Conservation (phyloP, 2,113 vertebrate species). For the Dipodomys merriami region DNA sequence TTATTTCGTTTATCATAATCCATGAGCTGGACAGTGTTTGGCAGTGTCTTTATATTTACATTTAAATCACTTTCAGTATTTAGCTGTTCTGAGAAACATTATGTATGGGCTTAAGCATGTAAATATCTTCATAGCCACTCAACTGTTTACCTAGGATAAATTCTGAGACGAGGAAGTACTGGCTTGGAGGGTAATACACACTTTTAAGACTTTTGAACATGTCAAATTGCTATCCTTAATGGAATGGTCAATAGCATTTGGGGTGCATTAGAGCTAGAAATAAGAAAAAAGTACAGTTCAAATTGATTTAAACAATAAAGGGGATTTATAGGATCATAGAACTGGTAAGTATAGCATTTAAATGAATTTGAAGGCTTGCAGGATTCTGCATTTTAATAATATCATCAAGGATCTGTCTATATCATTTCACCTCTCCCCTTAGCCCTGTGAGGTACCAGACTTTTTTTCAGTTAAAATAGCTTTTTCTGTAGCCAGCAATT, state of each 20-base stretch:
- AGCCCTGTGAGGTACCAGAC: too few species aligned
- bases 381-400: not conserved
- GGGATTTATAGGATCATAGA: slow-evolving; percentile 23
- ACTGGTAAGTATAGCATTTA: slow-evolving; percentile 14
- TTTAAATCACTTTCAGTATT: not conserved
- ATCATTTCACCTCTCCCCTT: not conserved
- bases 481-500: not conserved
- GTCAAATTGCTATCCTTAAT: slow-evolving; percentile 2
- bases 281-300: slow-evolving; percentile 16
- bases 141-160: not conserved
- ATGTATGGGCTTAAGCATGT: not conserved
- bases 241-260: slow-evolving; percentile 37
- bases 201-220: not conserved
- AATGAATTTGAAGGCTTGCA: slow-evolving; percentile 23
- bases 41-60: not conserved
- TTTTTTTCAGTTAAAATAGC: too few species aligned
- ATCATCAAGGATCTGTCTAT: not conserved
- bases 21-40: not conserved
- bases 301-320: slow-evolving; percentile 33
- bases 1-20: not conserved
- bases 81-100: not conserved
- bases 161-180: slow-evolving; percentile 16
- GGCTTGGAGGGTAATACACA: not conserved
- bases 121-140: slow-evolving; percentile 9
- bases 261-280: slow-evolving; percentile 16